These are phyloP conservation scores for Boloria selene DNA, from an alignment of 2,888 invertebrate genomes.

Conservation along the genomic window DNA sequence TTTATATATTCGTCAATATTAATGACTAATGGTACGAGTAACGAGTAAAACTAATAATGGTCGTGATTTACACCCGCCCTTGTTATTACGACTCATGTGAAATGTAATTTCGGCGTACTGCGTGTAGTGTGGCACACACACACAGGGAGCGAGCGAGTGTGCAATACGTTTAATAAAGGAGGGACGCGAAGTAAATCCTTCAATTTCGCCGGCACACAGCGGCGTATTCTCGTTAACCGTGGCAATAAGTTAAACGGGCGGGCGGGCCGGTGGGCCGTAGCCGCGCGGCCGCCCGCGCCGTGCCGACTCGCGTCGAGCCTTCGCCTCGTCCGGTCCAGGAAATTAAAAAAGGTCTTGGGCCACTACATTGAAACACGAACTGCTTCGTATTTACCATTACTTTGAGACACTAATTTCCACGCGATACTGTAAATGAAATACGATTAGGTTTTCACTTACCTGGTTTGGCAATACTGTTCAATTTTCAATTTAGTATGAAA, in stretches of 20 bases:
- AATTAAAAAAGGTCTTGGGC: constrained; percentile 76
- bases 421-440: constrained; percentile 41
- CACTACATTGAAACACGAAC: constrained; percentile 53
- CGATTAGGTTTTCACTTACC: constrained; percentile 37
- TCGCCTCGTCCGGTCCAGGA: constrained; percentile 54
- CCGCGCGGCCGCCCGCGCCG: constrained; percentile 47
- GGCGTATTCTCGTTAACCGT: constrained; percentile 82
- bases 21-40: constrained; percentile 74
- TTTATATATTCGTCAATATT: constrained; percentile 58
- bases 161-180: constrained; percentile 83
- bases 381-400: constrained; percentile 41
- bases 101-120: constrained; percentile 80
- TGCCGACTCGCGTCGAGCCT: constrained; percentile 42
- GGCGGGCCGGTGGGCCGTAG: constrained; percentile 52
- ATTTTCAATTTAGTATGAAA: constrained; percentile 1
- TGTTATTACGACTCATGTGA: constrained; percentile 83
- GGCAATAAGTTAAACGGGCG: constrained; percentile 81
- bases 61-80: constrained; percentile 80
- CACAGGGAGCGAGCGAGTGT: constrained; percentile 63
- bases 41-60: constrained; percentile 81
- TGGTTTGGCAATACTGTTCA: constrained; percentile 28
- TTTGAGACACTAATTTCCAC: constrained; percentile 42
- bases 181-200: constrained; percentile 82
- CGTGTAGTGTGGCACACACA: constrained; percentile 66
- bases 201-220: constrained; percentile 81